phyloP scores from a whole-genome alignment of 2,113 vertebrate species.

The Rutilus rutilus region DNA sequence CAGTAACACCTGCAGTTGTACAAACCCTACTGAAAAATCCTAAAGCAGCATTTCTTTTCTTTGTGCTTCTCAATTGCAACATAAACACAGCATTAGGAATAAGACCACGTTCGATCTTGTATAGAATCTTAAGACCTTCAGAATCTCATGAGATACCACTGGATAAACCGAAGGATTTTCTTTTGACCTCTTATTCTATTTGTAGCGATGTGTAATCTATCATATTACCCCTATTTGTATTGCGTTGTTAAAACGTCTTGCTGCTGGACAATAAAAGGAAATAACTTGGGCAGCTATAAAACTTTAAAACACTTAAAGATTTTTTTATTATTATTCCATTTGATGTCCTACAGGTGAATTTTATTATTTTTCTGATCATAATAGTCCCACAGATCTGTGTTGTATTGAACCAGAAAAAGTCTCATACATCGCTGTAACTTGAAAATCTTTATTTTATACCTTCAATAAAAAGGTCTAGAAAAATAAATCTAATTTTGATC shows the following conservation, averaged over 20 bases:
- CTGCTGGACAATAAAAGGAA: not conserved
- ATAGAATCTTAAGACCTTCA: not conserved
- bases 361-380: not conserved
- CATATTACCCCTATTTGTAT: not conserved
- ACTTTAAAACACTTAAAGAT: not conserved
- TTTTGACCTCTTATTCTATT: not conserved
- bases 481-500: not conserved
- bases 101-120: not conserved
- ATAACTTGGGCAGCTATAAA: not conserved
- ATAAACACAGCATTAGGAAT: not conserved
- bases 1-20: constrained; percentile 11
- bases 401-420: not conserved
- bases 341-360: not conserved
- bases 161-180: not conserved
- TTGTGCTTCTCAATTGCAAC: not conserved
- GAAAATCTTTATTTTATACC: not conserved
- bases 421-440: not conserved
- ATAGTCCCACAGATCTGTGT: not conserved
- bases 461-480: not conserved
- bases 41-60: constrained; percentile 5
- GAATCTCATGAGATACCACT: not conserved
- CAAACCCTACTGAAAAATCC: not conserved
- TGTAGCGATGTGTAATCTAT: not conserved
- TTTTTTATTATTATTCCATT: not conserved
- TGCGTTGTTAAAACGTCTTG: not conserved